Percentiles rank a stretch among this genome's conserved stretches.
Conservation (phyloP, 2,797 vertebrate genomes). For the Trichosurus vulpecula region DNA sequence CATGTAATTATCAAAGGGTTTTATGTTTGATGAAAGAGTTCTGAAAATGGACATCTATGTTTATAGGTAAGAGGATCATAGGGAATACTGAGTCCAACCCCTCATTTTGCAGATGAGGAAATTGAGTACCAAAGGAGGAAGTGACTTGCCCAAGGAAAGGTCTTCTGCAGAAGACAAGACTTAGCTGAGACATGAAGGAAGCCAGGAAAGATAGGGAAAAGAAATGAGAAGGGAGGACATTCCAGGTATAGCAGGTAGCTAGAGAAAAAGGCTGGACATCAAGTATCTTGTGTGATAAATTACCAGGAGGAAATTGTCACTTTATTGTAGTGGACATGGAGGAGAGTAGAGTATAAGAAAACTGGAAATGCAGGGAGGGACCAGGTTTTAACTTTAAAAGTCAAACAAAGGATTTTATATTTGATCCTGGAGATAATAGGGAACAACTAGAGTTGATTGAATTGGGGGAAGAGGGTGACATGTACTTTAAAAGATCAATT, state of each 20-base stretch:
- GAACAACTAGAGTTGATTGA: neutral
- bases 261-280: neutral
- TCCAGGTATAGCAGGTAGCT: neutral
- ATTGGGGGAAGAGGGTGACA: too few species aligned
- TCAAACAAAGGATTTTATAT: neutral
- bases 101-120: neutral
- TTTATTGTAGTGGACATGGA: neutral
- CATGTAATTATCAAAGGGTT: conserved; percentile 1
- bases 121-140: neutral
- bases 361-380: neutral
- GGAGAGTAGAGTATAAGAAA: neutral
- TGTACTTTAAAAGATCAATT: too few species aligned
- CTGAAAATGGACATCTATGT: neutral
- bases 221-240: neutral
- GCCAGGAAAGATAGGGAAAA: too few species aligned
- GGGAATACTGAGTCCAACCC: neutral
- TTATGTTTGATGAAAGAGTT: conserved; percentile 13
- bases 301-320: neutral
- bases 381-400: neutral
- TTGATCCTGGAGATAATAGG: neutral
- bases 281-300: neutral
- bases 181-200: too few species aligned
- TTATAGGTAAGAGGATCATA: neutral
- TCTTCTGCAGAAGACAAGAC: too few species aligned
- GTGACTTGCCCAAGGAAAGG: neutral